phyloP scores from a whole-genome alignment of 2,888 invertebrate genomes.

The Sclerodermus sp. region DNA sequence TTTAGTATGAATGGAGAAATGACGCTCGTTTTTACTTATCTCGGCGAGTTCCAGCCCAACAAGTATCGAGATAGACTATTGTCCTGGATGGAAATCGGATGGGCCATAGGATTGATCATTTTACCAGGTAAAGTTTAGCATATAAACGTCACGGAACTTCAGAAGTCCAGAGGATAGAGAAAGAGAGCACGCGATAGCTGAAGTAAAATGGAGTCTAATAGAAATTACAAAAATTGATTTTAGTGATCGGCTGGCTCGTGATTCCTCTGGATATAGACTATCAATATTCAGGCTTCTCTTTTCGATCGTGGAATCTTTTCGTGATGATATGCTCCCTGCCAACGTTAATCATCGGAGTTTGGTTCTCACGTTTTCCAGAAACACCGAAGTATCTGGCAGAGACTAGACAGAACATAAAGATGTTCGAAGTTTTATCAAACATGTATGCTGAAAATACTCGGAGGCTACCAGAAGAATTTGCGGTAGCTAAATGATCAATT shows the following conservation, averaged over 20 bases:
- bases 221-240: too few relatives aligned
- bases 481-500: slow-evolving; percentile 31
- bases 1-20: slow-evolving; percentile 75
- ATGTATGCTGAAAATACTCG: slow-evolving; percentile 75
- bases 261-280: slow-evolving; percentile 70
- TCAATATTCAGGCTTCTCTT: slow-evolving; percentile 63
- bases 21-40: slow-evolving; percentile 77
- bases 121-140: slow-evolving; percentile 75
- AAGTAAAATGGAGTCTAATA: too few relatives aligned
- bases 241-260: slow-evolving; percentile 76
- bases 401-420: slow-evolving; percentile 72
- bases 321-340: slow-evolving; percentile 74
- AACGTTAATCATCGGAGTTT: slow-evolving; percentile 66
- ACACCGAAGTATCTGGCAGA: slow-evolving; percentile 81
- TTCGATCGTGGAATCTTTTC: slow-evolving; percentile 79
- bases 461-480: slow-evolving; percentile 38
- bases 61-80: slow-evolving; percentile 76
- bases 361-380: slow-evolving; percentile 74
- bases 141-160: too few relatives aligned
- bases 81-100: slow-evolving; percentile 82
- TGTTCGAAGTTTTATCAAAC: slow-evolving; percentile 66
- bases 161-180: too few relatives aligned
- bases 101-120: slow-evolving; percentile 74
- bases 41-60: slow-evolving; percentile 79
- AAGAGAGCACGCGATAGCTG: too few relatives aligned